phyloP scores from a whole-genome alignment of 2,888 invertebrate species.

The Agonopterix alstromeriana region DNA sequence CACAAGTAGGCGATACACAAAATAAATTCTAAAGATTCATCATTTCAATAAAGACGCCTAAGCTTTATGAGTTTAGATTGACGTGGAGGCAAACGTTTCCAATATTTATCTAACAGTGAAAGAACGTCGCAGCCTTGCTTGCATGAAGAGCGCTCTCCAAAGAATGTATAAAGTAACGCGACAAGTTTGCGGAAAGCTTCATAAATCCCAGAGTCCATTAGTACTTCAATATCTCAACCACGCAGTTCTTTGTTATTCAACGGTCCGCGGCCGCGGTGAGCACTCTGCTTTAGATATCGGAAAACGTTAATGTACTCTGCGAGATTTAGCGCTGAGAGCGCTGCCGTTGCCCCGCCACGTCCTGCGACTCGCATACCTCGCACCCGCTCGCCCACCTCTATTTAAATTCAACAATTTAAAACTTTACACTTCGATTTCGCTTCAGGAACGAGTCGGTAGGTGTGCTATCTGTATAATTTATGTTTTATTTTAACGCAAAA shows the following conservation, averaged over 20 bases:
- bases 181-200: conserved; percentile 42
- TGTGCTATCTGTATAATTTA: no score
- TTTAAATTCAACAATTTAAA: conserved; percentile 18
- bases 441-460: background rate
- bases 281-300: conserved; percentile 67
- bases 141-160: no score
- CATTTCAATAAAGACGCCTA: no score
- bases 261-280: conserved; percentile 51
- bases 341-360: conserved; percentile 17
- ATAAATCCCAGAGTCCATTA: conserved; percentile 65
- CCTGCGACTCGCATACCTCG: conserved; percentile 24
- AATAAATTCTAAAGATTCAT: background rate
- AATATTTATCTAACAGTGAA: no score
- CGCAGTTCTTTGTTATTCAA: conserved; percentile 70
- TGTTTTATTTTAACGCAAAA: no score
- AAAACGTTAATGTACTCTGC: conserved; percentile 67
- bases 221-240: conserved; percentile 60
- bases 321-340: conserved; percentile 54
- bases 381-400: conserved; percentile 13
- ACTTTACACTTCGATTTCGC: conserved; percentile 10
- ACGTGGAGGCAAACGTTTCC: no score
- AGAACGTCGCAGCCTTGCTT: no score
- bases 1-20: conserved; percentile 17
- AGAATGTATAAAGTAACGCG: conserved; percentile 8
- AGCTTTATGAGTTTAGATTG: no score